Base-by-base conservation (phyloP, 2,888 invertebrate genomes). In the Spilosoma lubricipeda region DNA sequence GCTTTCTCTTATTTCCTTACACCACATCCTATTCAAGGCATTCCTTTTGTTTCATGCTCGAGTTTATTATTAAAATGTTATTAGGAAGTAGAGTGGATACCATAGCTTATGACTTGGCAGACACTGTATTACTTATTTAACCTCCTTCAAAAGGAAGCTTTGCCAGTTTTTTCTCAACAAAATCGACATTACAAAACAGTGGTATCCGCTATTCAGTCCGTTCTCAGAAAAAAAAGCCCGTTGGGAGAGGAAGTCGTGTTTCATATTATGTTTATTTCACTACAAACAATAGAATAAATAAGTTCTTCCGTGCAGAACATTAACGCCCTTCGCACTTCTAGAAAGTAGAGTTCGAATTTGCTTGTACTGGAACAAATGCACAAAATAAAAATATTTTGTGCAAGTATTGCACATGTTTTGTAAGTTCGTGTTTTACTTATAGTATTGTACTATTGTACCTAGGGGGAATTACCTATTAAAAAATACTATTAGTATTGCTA, bases 21-120 rank as follows among this genome's bases (percentile, higher is more conserved):
- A 66, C 85, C 87, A 73, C 48, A 68, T 71, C 56, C 75, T 80
- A 80, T 80, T 81, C 42, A 68, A 80, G 72, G 75, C 80, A 86
- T 86, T 85, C 85, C 82, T 87, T 86, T 88, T 88, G 89, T 87
- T 87, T 85, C 81, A 85, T 87, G 82, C 84, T 85, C 87, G 86
- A 90, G 89, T 92, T 91, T 93, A 93, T 92, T 93, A 93, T 93
- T 93, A 93, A 93, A 93, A 92, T 91, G 90, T 91, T 93, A 92
- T 93, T 91, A 93, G 89, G 87, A 85, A 87, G 88, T 86, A 81
- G 85, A 85, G 85, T 85, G 79, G 85, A 85, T 88, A 85, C 86
- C 77, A 82, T 84, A 86, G 88, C 87, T 83, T 88, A 86, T 85
- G 85, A 83, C 85, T 82, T 86, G 83, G 84, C 85, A 84, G 85